phyloP scores from a whole-genome alignment of 1,140 invertebrate species.

The Eufriesea mexicana region DNA sequence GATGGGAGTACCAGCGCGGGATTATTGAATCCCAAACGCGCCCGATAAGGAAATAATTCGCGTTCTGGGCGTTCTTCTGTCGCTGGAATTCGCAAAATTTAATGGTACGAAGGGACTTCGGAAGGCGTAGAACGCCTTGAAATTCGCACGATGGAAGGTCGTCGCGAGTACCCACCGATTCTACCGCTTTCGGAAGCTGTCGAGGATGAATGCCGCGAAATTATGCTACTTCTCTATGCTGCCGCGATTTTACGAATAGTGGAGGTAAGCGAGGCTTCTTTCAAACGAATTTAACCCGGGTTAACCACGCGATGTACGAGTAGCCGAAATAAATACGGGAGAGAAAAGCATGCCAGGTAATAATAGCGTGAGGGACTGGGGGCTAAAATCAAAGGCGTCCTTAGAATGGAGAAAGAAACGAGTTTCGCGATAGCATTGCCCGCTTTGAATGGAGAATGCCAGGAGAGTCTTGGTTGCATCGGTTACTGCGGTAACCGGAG shows the following conservation, averaged over 20 bases:
- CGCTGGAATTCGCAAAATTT: not conserved
- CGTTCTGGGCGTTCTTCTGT: not conserved
- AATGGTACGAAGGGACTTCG: not conserved
- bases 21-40: not conserved
- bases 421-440: not conserved
- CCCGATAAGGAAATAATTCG: not conserved
- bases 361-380: not conserved
- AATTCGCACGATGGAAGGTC: not conserved
- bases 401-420: not conserved
- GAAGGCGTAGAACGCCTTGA: not conserved
- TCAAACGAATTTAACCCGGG: too few species aligned
- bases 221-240: too few species aligned
- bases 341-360: not conserved
- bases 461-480: conserved; percentile 5
- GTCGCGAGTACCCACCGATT: not conserved
- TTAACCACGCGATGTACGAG: too few species aligned
- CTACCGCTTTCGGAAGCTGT: too few species aligned
- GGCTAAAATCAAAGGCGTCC: conserved; percentile 5
- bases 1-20: not conserved
- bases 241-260: too few species aligned
- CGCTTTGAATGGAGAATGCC: not conserved
- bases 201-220: too few species aligned
- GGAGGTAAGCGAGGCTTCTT: too few species aligned
- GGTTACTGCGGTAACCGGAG: not conserved
- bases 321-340: not conserved